phyloP scores from a whole-genome alignment of 2,797 vertebrate genomes.

The Tangara arthus region DNA sequence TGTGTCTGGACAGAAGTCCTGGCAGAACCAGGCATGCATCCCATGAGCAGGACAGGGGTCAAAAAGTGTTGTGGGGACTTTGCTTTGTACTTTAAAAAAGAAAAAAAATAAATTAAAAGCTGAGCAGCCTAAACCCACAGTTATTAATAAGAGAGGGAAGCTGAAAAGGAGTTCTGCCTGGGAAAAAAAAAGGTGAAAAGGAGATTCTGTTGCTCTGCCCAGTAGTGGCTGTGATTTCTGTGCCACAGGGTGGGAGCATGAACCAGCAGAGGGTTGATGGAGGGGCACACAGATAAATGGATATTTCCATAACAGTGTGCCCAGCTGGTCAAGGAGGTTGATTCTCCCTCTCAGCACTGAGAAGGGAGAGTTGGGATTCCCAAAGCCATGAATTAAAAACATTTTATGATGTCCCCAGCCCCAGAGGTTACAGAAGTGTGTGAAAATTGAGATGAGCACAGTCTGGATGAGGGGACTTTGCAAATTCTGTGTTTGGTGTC shows the following conservation, averaged over 20 bases:
- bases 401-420: neutral
- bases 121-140: neutral
- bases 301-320: neutral
- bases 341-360: neutral
- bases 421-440: neutral
- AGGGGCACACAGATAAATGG: neutral
- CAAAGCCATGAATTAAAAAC: neutral
- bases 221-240: rapidly evolving
- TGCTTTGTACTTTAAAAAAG: neutral
- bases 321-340: neutral
- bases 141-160: neutral
- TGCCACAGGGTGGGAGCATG: neutral
- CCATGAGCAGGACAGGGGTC: neutral
- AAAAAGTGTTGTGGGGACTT: neutral
- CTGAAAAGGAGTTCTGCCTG: neutral
- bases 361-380: neutral
- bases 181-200: neutral
- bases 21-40: neutral
- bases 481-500: neutral
- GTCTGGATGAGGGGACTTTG: neutral
- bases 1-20: neutral
- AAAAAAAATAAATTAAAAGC: neutral
- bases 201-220: neutral
- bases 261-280: neutral
- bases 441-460: neutral